Conservation (phyloP, 2,113 vertebrate genomes). For the Sus scrofa region DNA sequence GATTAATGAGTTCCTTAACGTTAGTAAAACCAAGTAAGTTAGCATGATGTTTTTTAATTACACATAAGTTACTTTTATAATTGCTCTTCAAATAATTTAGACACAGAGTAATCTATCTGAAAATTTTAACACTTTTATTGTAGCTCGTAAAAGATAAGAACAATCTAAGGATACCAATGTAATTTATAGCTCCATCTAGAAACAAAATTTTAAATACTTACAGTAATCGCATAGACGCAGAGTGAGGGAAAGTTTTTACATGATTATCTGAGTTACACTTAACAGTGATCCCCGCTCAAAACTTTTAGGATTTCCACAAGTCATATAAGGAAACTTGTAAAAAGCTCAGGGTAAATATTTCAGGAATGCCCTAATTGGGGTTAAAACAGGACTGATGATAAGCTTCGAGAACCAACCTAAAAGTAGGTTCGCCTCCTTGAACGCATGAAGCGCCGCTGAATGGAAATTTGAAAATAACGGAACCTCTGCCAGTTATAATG, state of each 20-base stretch:
- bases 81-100: slow-evolving; percentile 33
- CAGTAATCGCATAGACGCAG: not conserved
- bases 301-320: slow-evolving; percentile 41
- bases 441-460: not conserved
- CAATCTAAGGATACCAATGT: slow-evolving; percentile 20
- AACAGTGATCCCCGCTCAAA: not conserved
- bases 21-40: not conserved
- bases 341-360: slow-evolving; percentile 42
- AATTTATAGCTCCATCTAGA: slow-evolving; percentile 44
- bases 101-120: slow-evolving; percentile 4
- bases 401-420: not conserved
- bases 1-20: not conserved
- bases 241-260: not conserved
- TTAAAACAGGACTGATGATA: slow-evolving; percentile 40
- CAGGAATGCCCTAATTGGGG: slow-evolving; percentile 26
- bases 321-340: slow-evolving; percentile 53
- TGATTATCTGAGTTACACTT: slow-evolving; percentile 15
- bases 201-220: slow-evolving; percentile 58
- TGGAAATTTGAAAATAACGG: slow-evolving; percentile 52
- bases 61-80: slow-evolving; percentile 28
- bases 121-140: not conserved
- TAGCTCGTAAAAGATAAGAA: slow-evolving; percentile 18
- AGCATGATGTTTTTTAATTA: not conserved
- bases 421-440: slow-evolving; percentile 51
- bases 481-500: not conserved